phyloP scores from a whole-genome alignment of 64 coral and sea anemone species.

The Montipora capricornis region DNA sequence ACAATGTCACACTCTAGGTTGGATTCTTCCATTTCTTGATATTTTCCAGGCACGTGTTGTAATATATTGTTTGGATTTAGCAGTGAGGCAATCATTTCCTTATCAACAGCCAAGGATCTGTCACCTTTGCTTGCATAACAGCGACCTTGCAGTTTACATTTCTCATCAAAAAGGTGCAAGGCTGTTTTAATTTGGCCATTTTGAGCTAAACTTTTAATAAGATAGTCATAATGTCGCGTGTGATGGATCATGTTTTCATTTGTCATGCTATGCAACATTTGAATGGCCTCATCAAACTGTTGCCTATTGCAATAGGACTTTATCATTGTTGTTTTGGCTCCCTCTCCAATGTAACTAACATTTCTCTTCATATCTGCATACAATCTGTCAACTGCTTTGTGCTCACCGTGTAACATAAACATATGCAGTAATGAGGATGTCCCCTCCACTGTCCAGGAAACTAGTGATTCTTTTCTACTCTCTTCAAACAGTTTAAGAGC shows the following conservation, averaged over 20 bases:
- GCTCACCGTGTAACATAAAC: slow-evolving; percentile 49
- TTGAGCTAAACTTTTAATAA: slow-evolving; percentile 68
- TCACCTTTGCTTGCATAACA: slow-evolving; percentile 53
- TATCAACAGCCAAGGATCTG: slow-evolving; percentile 40
- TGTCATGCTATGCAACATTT: slow-evolving; percentile 36
- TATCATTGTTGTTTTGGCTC: slow-evolving; percentile 69
- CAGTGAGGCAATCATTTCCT: slow-evolving; percentile 78
- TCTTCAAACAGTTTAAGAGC: slow-evolving; percentile 40
- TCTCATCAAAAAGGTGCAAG: slow-evolving; percentile 78
- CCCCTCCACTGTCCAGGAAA: neutral
- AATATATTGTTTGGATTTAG: slow-evolving; percentile 10
- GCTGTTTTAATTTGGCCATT: slow-evolving; percentile 50
- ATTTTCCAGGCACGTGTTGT: neutral
- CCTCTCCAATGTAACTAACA: slow-evolving; percentile 58
- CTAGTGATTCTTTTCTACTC: neutral
- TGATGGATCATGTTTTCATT: slow-evolving; percentile 65
- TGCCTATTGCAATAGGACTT: slow-evolving; percentile 72
- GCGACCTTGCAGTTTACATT: slow-evolving; percentile 48
- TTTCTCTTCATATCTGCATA: slow-evolving; percentile 56
- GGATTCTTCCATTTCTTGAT: neutral
- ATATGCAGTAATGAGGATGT: neutral
- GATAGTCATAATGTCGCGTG: slow-evolving; percentile 76
- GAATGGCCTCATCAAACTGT: slow-evolving; percentile 59
- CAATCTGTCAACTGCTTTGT: slow-evolving; percentile 69
- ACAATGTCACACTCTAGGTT: neutral